Evolutionary conservation across 2,113 vertebrate genomes (phyloP), one percentile per base, ranked within the genome.

Genomic region (Lepus americanus): DNA sequence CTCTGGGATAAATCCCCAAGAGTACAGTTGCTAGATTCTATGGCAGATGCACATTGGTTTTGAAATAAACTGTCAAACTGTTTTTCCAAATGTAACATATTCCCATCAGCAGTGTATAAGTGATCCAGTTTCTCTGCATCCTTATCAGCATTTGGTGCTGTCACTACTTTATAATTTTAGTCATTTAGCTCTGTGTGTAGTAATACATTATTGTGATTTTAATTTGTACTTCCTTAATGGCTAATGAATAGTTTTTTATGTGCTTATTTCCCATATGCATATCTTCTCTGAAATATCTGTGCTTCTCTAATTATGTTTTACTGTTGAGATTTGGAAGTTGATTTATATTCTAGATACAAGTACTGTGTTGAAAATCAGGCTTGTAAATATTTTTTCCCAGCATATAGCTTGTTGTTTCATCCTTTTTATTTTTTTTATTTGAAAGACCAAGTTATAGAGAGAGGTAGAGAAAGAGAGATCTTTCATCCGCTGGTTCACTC

Each of bases 331-430:
- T 92, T 85, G 10, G 79, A 29, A 69, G 59, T 92, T 61, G 31
- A 84, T 70, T 87, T 87, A 29, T 83, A 61, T 93, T 92, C 69
- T 39, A 82, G 74, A 76, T 84, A 73, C 23, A 91, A 84, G 70
- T 77, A 17, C 9, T 89, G 74, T 89, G 33, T 86, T 36, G 86
- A 79, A 29, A 33, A 89, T 36, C 27, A 76, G 51, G 17, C 29
- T 44, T 91, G 14, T 69, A 63, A 44, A 80, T 78, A 53, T 82
- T 96, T 92, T 84, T 29, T 72, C 22, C 66, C 22, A n/a, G 22
- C 31, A 19, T 69, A 16, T 88, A 78, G 59, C 44, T 87, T 74
- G 31, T 76, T 27, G 83, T 85, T 94, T 69, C 27, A 69, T 94
- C 36, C 64, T 93, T 14, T 51, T 73, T 59, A 14, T 59, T 59